Conservation (phyloP, 2,888 invertebrate genomes). For the Villa cingulata region DNA sequence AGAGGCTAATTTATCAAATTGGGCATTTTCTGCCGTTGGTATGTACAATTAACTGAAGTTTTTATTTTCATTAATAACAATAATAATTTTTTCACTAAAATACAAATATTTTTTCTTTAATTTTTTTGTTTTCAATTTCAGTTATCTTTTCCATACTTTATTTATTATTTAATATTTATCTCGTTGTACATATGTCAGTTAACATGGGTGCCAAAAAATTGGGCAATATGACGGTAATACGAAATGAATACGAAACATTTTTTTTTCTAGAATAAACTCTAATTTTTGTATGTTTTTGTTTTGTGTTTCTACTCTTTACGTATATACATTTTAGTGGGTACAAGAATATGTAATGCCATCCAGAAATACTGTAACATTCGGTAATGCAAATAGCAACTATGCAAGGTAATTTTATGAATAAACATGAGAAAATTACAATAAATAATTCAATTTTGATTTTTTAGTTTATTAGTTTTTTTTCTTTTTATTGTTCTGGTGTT, state of each 20-base stretch:
- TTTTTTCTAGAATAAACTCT: background rate
- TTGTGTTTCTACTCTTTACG: constrained; percentile 12
- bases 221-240: constrained; percentile 32
- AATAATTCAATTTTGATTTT: too few species aligned
- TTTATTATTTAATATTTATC: constrained; percentile 56
- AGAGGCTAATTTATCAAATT: constrained; percentile 31
- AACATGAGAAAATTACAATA: too few species aligned
- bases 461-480: too few species aligned
- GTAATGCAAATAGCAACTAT: constrained; percentile 41
- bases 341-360: constrained; percentile 44
- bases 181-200: constrained; percentile 57
- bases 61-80: background rate
- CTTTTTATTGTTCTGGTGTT: too few species aligned
- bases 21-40: constrained; percentile 37
- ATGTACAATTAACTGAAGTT: constrained; percentile 17
- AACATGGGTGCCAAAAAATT: constrained; percentile 43
- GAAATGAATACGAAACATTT: background rate
- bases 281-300: background rate
- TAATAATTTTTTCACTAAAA: background rate
- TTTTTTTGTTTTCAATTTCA: constrained; percentile 17
- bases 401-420: constrained; percentile 45
- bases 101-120: constrained; percentile 3
- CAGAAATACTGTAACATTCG: constrained; percentile 39
- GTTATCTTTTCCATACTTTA: constrained; percentile 50
- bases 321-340: constrained; percentile 40